These are phyloP conservation scores for Neoscelio sp. DNA, from an alignment of 2,888 invertebrate species.

Conservation along the genomic window DNA sequence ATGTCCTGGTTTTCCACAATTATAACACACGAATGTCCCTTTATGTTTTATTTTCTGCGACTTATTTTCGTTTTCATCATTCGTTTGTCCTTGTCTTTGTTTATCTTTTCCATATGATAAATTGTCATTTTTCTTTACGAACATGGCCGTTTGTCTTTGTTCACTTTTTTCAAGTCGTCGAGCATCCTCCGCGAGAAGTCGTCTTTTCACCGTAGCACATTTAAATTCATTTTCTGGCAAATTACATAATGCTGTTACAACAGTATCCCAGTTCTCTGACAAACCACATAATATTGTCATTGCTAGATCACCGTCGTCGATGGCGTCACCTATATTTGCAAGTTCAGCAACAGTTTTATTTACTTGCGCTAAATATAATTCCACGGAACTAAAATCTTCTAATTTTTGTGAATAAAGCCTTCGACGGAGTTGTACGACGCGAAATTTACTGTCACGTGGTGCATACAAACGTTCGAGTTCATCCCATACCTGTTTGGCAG, in stretches of 20 bases:
- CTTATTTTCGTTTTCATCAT: conserved; percentile 2
- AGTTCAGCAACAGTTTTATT: conserved; percentile 42
- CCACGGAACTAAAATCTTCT: not conserved
- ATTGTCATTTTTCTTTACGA: not conserved
- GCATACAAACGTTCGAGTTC: conserved; percentile 46
- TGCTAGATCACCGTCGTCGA: conserved; percentile 47
- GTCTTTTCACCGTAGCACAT: conserved; percentile 14
- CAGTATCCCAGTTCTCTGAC: conserved; percentile 31
- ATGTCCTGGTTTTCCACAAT: conserved; percentile 15
- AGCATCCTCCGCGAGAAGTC: conserved; percentile 42
- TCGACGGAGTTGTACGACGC: conserved; percentile 33
- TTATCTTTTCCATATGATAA: not conserved
- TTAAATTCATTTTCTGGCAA: conserved; percentile 24
- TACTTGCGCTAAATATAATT: conserved; percentile 31
- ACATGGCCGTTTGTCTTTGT: not conserved
- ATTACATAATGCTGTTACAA: conserved; percentile 36
- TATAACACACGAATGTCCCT: not conserved
- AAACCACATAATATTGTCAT: conserved; percentile 49
- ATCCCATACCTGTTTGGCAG: conserved; percentile 44
- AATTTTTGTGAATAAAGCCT: conserved; percentile 35
- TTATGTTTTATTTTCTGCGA: not conserved
- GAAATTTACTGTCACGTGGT: conserved; percentile 42
- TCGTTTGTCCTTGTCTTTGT: not conserved
- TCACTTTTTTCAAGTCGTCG: conserved; percentile 24
- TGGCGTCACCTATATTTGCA: conserved; percentile 31